These are phyloP conservation scores for chimpanzee (Pan troglodytes) DNA, from an alignment of 2,113 vertebrate species.

Conservation along the genomic window NHGRI_mPanTro3-v2.1_pri NC_072415.2:46577001-46577500, in stretches of 20 bases:
- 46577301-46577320: slow-evolving; percentile 65
- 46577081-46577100: slow-evolving; percentile 56
- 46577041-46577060: slow-evolving; percentile 51
- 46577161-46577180: slow-evolving; percentile 48
- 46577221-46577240: slow-evolving; percentile 53
- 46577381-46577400: background rate
- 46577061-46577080: slow-evolving; percentile 74
- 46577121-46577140: slow-evolving; percentile 66
- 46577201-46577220: slow-evolving; percentile 60
- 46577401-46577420: slow-evolving; percentile 3
- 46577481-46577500: slow-evolving; percentile 38
- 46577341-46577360: slow-evolving; percentile 72
- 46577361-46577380: background rate
- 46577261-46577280: slow-evolving; percentile 70
- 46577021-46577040: slow-evolving; percentile 36
- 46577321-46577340: slow-evolving; percentile 52
- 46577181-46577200: slow-evolving; percentile 13
- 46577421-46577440: slow-evolving; percentile 52
- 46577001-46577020: slow-evolving; percentile 42
- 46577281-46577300: slow-evolving; percentile 69
- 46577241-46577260: slow-evolving; percentile 66
- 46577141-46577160: slow-evolving; percentile 60
- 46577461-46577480: slow-evolving; percentile 21
- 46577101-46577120: slow-evolving; percentile 38
- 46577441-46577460: slow-evolving; percentile 42